Evolutionary conservation across 2,888 invertebrate genomes (phyloP), one percentile per base, ranked within the genome.

Genomic region (Amphipoea lucens): DNA sequence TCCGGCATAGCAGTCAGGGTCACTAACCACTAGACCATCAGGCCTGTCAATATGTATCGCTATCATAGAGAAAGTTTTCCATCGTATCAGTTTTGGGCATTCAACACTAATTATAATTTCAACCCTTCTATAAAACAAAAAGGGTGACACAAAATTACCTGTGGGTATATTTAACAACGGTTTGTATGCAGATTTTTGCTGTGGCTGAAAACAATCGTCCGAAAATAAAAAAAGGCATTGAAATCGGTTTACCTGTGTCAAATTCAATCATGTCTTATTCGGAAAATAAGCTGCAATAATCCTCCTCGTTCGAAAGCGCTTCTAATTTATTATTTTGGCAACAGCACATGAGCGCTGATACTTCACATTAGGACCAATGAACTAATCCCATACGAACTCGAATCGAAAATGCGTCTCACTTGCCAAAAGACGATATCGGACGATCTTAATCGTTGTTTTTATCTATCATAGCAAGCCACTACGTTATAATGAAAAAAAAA

Each of bases 301-400:
- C 48, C 9, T 29, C 17, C 48, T 65, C 14, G n/a, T 54, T 36
- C n/a, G 11, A 29, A 66, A 84, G 23, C 48, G 69, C 3, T 60
- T 57, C 63, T 67, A 57, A 78, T 72, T 84, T 75, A 82, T 84
- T 70, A 78, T 51, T 76, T 84, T 85, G 82, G 85, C 76, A 82
- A 51, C 65, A 48, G 54, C 20, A 40, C 70, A 45, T 45, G 11
- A 14, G 54, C 62, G 66, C 69, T 51, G 48, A 76, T 82, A 75
- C 66, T 70, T 60, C 62, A 60, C 14, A 78, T 82, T 76, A 84
- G 11, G 57, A 63, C 40, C 57, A 20, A 71, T 68, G 66, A 67
- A 66, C 70, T 79, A 75, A 78, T 70, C 65, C 57, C 45, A 67
- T 73, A 48, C 6, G n/a, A 71, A 71, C 54, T 45, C 42, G 62